A percentile compares a stretch with the other conserved stretches of the same genome.
Conservation (phyloP, 2,797 vertebrate genomes). For the Macrochelys suwanniensis region DNA sequence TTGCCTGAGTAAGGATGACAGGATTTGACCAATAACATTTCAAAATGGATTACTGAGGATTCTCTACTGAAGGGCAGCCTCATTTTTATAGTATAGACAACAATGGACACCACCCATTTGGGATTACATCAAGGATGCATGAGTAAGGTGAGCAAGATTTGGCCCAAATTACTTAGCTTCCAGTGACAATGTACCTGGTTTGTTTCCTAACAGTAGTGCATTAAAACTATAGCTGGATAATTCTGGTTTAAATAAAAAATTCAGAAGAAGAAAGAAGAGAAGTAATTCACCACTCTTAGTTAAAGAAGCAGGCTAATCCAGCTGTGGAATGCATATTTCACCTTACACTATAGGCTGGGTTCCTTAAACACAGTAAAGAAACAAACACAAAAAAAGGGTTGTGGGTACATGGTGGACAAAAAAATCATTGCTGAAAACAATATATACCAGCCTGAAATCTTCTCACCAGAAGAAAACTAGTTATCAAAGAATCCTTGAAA, state of each 20-base stretch:
- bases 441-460: not conserved
- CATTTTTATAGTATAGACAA: not conserved
- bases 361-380: not conserved
- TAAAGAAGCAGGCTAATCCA: not conserved
- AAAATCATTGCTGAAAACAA: not conserved
- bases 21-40: not conserved
- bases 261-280: not conserved
- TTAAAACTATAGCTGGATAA: not conserved
- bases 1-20: not conserved
- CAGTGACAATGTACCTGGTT: not conserved
- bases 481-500: not conserved
- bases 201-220: not conserved
- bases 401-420: not conserved
- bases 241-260: not conserved
- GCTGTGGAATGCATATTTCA: not conserved
- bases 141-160: not conserved
- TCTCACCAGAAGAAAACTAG: rapidly evolving
- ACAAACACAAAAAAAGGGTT: not conserved
- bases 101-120: rapidly evolving
- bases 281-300: not conserved
- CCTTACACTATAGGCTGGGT: not conserved
- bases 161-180: not conserved
- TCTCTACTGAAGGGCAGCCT: not conserved
- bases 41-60: not conserved
- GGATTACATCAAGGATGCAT: not conserved